Base-by-base conservation (phyloP, 2,888 invertebrate species). In the Callimorpha dominula region DNA sequence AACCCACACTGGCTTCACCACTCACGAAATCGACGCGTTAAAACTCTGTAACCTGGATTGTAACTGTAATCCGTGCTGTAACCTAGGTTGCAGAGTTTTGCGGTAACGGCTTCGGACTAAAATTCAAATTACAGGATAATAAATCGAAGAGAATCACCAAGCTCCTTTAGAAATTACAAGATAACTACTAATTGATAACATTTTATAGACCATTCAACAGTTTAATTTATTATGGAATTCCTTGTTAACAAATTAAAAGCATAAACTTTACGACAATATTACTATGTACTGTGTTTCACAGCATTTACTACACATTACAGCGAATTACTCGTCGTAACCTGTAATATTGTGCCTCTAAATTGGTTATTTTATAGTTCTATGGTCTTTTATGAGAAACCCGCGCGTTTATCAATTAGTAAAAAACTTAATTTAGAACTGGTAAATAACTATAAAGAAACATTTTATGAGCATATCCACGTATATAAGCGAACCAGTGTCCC, bases 311-410 rank as follows among this genome's bases (percentile, higher is more conserved):
- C n/a, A 46, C 65, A 71, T 74, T 68, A 74, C 68, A 31, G 46
- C 57, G 31, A 65, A 50, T 52, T 65, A 65, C 68, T 60, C 57
- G 49, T 49, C 70, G 67, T 70, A 42, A 70, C 74, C 42, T n/a
- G n/a, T n/a, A n/a, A n/a, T n/a, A n/a, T n/a, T 20, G 17, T 17
- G 65, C 50, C 75, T 78, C 75, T 70, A 66, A 79, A 76, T 79
- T 71, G 77, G 73, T 14, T 64, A 81, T 79, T 82, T 82, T 81
- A 82, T 81, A 65, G 72, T 68, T 73, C 78, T 65, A 81, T 82
- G 75, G 77, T 70, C 57, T 74, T 82, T 82, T 81, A 82, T 68
- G 70, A 46, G 65, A 17, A 46, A 49, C 42, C 68, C 40, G 66
- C 57, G 68, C 65, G 50, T 69, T 66, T 68, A 71, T 69, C 69